Conservation (phyloP, 2,888 invertebrate species). For the Ptychoptera albimana region DNA sequence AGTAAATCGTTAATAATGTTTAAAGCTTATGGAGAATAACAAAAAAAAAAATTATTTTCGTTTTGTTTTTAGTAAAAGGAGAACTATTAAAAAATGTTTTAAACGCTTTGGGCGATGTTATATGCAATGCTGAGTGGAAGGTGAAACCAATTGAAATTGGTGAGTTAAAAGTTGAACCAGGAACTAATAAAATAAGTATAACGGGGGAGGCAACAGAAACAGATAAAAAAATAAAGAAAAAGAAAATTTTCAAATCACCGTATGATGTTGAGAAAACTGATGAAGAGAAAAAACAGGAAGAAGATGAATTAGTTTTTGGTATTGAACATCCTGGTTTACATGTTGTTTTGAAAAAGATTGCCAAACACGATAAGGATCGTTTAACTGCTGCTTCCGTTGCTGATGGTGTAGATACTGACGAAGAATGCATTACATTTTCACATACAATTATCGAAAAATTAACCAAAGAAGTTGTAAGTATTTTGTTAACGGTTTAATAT, state of each 20-base stretch:
- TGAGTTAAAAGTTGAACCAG: conserved; percentile 12
- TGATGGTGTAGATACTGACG: conserved; percentile 19
- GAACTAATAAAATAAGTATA: conserved; percentile 7
- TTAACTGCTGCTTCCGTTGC: too few relatives aligned
- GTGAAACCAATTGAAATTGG: conserved; percentile 20
- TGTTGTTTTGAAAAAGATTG: conserved; percentile 58
- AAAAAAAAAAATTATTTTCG: neutral
- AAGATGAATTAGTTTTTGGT: conserved; percentile 22
- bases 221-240: conserved; percentile 7
- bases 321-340: conserved; percentile 64
- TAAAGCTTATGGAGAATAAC: neutral
- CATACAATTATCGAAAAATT: conserved; percentile 37
- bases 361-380: conserved; percentile 40
- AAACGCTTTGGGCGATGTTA: conserved; percentile 29
- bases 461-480: conserved; percentile 37
- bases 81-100: conserved; percentile 30
- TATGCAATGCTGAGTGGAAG: conserved; percentile 37
- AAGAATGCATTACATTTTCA: conserved; percentile 38
- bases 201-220: conserved; percentile 4
- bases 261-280: conserved; percentile 18
- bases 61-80: conserved; percentile 19
- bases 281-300: conserved; percentile 17
- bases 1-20: conserved; percentile 28
- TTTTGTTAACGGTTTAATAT: neutral
- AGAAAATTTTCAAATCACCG: conserved; percentile 9